phyloP scores from a whole-genome alignment of 2,797 vertebrate species.

The Tokudaia tokunoshimensis region DNA sequence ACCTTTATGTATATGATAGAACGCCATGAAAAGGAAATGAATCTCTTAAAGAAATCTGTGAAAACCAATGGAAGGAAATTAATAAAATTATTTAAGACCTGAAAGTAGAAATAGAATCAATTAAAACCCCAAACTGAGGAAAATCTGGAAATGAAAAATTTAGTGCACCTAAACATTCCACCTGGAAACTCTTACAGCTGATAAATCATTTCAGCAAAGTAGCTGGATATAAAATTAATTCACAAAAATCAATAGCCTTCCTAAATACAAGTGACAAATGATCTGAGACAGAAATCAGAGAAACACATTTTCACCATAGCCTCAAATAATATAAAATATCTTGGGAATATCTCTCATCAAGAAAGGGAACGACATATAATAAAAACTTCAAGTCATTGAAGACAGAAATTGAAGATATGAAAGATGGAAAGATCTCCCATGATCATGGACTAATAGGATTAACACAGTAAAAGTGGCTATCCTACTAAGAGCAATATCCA shows the following conservation, averaged over 20 bases:
- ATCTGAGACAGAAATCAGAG: background rate
- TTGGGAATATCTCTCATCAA: background rate
- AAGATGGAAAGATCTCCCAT: too few relatives aligned
- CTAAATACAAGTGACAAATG: background rate
- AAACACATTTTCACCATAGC: background rate
- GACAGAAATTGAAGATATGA: background rate
- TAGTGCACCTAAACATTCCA: background rate
- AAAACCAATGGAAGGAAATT: background rate
- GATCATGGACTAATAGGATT: too few relatives aligned
- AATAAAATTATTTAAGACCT: background rate
- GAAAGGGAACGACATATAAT: background rate
- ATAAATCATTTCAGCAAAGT: background rate
- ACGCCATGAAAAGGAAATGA: background rate
- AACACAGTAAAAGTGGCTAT: too few relatives aligned
- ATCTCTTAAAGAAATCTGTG: background rate
- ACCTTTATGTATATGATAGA: background rate
- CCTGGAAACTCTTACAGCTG: background rate
- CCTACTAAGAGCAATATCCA: too few relatives aligned
- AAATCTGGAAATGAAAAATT: background rate
- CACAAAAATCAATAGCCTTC: background rate
- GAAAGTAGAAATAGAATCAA: background rate
- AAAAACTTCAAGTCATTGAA: background rate
- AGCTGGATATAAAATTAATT: background rate
- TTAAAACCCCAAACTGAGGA: background rate
- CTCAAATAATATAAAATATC: background rate